Conservation (phyloP, 2,888 invertebrate species). For the Ametastegia equiseti region DNA sequence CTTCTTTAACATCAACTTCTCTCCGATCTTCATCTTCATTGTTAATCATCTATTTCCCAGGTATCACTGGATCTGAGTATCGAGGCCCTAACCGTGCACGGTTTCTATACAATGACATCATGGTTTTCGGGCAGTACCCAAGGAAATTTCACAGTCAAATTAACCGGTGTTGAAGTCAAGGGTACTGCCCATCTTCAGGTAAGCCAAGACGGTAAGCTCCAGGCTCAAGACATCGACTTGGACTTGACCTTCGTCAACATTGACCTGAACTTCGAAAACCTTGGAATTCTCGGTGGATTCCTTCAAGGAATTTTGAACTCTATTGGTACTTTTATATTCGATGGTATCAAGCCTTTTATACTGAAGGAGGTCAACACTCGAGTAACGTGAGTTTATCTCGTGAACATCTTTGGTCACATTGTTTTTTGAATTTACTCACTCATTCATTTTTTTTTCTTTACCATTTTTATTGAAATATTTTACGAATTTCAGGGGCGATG, state of each 20-base stretch:
- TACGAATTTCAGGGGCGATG: conserved; percentile 78
- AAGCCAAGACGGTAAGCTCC: conserved; percentile 85
- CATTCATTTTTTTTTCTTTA: too few relatives aligned
- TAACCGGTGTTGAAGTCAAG: conserved; percentile 84
- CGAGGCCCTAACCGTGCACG: conserved; percentile 84
- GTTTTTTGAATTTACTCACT: neutral
- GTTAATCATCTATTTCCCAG: too few relatives aligned
- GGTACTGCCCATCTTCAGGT: conserved; percentile 85
- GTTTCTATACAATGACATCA: conserved; percentile 86
- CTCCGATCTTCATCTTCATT: too few relatives aligned
- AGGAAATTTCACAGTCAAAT: conserved; percentile 88
- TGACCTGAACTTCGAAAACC: conserved; percentile 88
- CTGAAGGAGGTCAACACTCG: conserved; percentile 87
- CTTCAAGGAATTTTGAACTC: conserved; percentile 88
- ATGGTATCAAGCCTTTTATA: conserved; percentile 91
- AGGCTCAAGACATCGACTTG: conserved; percentile 88
- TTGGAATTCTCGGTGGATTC: conserved; percentile 85
- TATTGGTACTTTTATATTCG: conserved; percentile 89
- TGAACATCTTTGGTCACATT: too few relatives aligned
- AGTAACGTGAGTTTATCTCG: conserved; percentile 76
- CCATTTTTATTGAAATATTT: too few relatives aligned
- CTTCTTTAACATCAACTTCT: neutral
- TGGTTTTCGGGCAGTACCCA: conserved; percentile 82
- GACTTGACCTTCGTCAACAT: conserved; percentile 88
- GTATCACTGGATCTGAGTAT: conserved; percentile 85